These are phyloP conservation scores for Lucilia sericata DNA, from an alignment of 1,140 invertebrate genomes.

Conservation along the genomic window DNA sequence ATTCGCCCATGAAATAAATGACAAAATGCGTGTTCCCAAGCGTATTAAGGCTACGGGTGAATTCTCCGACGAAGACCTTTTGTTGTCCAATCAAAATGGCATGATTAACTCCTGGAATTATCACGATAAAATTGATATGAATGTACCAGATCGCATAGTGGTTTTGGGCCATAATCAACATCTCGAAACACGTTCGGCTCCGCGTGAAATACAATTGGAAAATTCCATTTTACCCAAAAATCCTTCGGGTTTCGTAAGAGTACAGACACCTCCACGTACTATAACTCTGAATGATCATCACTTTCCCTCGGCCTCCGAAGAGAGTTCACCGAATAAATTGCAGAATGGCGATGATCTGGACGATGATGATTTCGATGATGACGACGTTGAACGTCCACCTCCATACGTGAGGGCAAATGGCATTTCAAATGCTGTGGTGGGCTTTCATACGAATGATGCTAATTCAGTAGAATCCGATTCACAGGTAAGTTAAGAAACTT, in stretches of 20 bases:
- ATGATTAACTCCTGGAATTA: constrained; percentile 75
- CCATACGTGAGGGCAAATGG: constrained; percentile 64
- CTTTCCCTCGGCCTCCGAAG: constrained; percentile 80
- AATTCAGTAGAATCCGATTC: constrained; percentile 65
- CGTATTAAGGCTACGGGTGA: constrained; percentile 79
- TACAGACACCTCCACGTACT: constrained; percentile 84
- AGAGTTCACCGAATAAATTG: constrained; percentile 59
- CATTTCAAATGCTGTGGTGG: constrained; percentile 53
- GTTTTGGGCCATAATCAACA: constrained; percentile 88
- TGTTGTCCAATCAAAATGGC: constrained; percentile 71
- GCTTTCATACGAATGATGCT: constrained; percentile 58
- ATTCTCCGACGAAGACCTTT: constrained; percentile 74
- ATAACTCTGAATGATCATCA: constrained; percentile 85
- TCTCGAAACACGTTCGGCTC: constrained; percentile 82
- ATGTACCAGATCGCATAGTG: constrained; percentile 90
- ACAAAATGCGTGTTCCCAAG: constrained; percentile 83
- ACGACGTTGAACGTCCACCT: constrained; percentile 54
- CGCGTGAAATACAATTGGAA: constrained; percentile 85
- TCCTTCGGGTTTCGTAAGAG: constrained; percentile 77
- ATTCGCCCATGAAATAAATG: constrained; percentile 80
- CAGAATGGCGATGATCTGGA: constrained; percentile 52
- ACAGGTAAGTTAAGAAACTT: constrained; percentile 52
- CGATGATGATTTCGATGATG: constrained; percentile 56
- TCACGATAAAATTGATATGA: constrained; percentile 85
- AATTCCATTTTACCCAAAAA: constrained; percentile 81